Evolutionary conservation across 2,888 invertebrate species (phyloP).

Genomic region (Zeuzera pyrina): DNA sequence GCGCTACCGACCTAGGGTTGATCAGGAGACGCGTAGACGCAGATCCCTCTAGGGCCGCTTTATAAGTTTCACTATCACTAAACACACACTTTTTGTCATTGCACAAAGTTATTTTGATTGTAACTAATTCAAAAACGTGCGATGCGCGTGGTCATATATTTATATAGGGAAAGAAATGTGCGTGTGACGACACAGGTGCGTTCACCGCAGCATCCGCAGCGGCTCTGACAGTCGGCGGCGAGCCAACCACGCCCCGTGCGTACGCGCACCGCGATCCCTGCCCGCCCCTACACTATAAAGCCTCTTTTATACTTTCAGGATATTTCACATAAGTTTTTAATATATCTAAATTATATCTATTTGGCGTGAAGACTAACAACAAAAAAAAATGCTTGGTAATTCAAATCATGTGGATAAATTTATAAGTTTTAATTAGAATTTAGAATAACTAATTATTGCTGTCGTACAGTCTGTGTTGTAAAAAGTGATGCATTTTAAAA

Average conservation of each 20-base stretch:
- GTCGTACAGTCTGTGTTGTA: too few species aligned
- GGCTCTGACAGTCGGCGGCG: conserved; percentile 38
- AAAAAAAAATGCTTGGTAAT: too few species aligned
- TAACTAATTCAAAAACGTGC: conserved; percentile 24
- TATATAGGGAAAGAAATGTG: conserved; percentile 9
- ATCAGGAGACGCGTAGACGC: conserved; percentile 22
- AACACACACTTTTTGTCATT: conserved; percentile 42
- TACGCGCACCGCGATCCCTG: conserved; percentile 47
- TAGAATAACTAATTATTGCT: too few species aligned
- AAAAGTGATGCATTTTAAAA: too few species aligned
- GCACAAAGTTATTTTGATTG: conserved; percentile 25
- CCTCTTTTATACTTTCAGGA: conserved; percentile 5
- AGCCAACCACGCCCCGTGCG: conserved; percentile 48
- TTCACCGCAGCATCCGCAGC: conserved; percentile 60
- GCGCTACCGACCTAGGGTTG: conserved; percentile 53
- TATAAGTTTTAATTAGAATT: too few species aligned
- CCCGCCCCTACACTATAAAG: conserved; percentile 23
- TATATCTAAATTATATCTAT: too few species aligned
- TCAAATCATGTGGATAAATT: too few species aligned
- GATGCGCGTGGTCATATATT: conserved; percentile 18
- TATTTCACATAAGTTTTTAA: too few species aligned
- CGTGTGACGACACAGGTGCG: conserved; percentile 52
- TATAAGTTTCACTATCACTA: conserved; percentile 48
- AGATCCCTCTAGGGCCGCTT: conserved; percentile 23
- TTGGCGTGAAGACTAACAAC: too few species aligned